These are phyloP conservation scores for Steatocranus sp. DNA, from an alignment of 2,797 vertebrate species.

Conservation along the genomic window DNA sequence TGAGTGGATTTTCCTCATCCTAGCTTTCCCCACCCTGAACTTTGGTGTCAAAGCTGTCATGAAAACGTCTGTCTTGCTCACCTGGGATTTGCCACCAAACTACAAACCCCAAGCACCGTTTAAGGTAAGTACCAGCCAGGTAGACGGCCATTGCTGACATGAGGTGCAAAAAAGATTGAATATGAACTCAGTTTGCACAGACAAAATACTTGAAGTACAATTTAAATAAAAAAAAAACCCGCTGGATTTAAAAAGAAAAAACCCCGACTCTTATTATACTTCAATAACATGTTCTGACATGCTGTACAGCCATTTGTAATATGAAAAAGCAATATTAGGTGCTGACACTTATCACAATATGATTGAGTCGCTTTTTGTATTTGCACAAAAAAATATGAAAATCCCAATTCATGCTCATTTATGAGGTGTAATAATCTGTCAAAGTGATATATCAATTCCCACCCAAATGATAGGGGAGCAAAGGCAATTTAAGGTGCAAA, in stretches of 20 bases:
- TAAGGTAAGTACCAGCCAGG: conserved; percentile 80
- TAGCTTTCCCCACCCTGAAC: conserved; percentile 95
- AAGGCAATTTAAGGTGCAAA: conserved; percentile 39
- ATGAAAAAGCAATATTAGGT: not conserved
- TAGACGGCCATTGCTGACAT: not conserved
- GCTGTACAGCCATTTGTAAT: not conserved
- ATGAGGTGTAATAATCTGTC: conserved; percentile 29
- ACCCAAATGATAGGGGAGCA: conserved; percentile 12
- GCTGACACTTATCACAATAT: not conserved
- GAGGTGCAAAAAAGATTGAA: not conserved
- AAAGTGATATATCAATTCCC: conserved; percentile 28
- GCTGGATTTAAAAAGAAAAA: not conserved
- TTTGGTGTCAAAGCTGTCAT: conserved; percentile 95
- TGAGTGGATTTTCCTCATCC: not conserved
- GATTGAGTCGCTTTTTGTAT: not conserved
- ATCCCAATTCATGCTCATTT: conserved; percentile 7
- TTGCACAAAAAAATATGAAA: not conserved
- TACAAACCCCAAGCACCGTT: conserved; percentile 93
- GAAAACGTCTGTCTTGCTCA: conserved; percentile 95
- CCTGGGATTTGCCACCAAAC: conserved; percentile 96
- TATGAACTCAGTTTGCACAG: not conserved
- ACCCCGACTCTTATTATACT: not conserved
- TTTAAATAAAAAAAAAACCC: not conserved
- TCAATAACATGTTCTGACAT: not conserved
- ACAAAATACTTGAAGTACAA: not conserved